These are phyloP conservation scores for Mungos mungo DNA, from an alignment of 2,113 vertebrate genomes.

Conservation along the genomic window DNA sequence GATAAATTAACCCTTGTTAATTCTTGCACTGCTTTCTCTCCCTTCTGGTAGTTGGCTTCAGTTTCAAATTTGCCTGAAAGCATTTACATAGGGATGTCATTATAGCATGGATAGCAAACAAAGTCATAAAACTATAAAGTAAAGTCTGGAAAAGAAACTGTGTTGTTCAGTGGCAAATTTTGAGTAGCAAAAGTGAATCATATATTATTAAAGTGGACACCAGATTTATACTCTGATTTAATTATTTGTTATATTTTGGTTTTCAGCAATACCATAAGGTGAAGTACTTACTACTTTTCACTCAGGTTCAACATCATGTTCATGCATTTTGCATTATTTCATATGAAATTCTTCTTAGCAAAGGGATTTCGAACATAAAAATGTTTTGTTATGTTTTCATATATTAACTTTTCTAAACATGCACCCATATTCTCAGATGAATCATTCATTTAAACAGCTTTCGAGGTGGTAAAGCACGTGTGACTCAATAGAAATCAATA, in stretches of 20 bases:
- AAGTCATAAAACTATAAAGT: conserved; percentile 25
- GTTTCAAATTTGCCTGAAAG: conserved; percentile 38
- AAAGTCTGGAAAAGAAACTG: not conserved
- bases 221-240: conserved; percentile 17
- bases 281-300: not conserved
- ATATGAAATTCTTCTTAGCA: not conserved
- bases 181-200: not conserved
- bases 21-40: not conserved
- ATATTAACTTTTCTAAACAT: conserved; percentile 15
- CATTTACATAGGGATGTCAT: conserved; percentile 24
- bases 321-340: not conserved
- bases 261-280: not conserved
- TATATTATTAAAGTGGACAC: conserved; percentile 45
- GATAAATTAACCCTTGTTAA: not conserved
- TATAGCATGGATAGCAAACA: conserved; percentile 39
- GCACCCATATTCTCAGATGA: not conserved
- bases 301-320: not conserved
- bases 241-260: conserved; percentile 29
- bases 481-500: conserved; percentile 11
- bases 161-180: conserved; percentile 18
- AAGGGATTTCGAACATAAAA: not conserved
- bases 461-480: not conserved
- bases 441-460: conserved; percentile 32
- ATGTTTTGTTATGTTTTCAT: not conserved
- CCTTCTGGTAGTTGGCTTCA: not conserved